Percentiles rank a stretch among this genome's conserved stretches.
Conservation (phyloP, 2,797 vertebrate species). For the Tapirus indicus region DNA sequence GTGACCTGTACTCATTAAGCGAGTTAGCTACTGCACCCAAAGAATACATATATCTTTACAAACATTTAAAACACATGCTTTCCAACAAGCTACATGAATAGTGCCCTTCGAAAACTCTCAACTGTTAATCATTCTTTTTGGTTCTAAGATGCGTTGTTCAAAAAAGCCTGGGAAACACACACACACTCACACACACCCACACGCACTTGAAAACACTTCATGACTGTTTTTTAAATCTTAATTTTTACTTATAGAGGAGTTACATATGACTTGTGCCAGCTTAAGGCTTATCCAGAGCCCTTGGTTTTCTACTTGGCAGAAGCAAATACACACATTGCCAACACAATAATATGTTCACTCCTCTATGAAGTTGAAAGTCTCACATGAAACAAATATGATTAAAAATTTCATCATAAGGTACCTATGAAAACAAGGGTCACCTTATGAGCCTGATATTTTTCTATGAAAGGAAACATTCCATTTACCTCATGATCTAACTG, state of each 20-base stretch:
- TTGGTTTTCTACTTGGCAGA: background rate
- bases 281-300: background rate
- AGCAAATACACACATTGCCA: background rate
- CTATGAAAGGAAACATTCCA: background rate
- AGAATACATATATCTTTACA: background rate
- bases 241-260: background rate
- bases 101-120: background rate
- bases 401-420: background rate
- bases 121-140: background rate
- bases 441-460: conserved; percentile 57
- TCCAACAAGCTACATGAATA: background rate
- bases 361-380: background rate
- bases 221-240: background rate
- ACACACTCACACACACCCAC: background rate
- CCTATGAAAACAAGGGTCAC: conserved; percentile 63
- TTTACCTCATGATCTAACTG: background rate
- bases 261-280: background rate
- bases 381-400: background rate
- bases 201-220: background rate
- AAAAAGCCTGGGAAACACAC: background rate
- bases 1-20: background rate
- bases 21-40: background rate
- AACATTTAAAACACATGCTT: background rate
- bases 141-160: background rate
- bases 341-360: background rate